Base-by-base conservation (phyloP, 2,888 invertebrate species). In the Protonemura montana region DNA sequence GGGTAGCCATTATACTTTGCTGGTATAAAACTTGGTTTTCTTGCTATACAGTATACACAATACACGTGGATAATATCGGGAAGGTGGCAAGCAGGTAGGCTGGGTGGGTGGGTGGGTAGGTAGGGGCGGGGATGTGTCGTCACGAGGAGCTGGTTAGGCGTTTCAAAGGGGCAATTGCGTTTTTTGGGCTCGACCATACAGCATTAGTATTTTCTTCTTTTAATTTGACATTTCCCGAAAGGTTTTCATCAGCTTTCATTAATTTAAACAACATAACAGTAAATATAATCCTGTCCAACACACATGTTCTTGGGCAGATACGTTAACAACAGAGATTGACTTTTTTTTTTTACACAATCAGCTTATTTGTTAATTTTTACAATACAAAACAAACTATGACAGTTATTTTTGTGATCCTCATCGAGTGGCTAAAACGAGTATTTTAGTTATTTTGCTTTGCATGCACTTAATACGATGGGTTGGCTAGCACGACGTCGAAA, bases 11-110 rank as follows among this genome's bases (percentile, higher is more conserved):
- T 87, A 86, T 85, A 82, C 85, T 85, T 88, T 87, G 86, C 87
- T 87, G 85, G 88, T 88, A 88, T 87, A 88, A 88, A 88, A 88
- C 86, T 87, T 85, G 77, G 27, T 81, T 80, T 85, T 85, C 82
- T 87, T 86, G 87, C 87, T 88, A 86, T 87, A 87, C 86, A 87
- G 81, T 85, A 85, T 87, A 87, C 81, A 81, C 81, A 81, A 80
- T 85, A 85, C 81, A 81, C 80, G 85, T 35, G 88, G 86, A 76
- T 85, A 59, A 1, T 59, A 59, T 59, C 59, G 21, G 59, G 59
- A 59, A 1, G 59, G n/a, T n/a, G 35, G 35, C 10, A 10, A 10
- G 35, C 35, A 35, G 35, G 35, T 35, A 6, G 35, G 35, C 10
- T 35, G 35, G 35, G 3, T 35, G 35, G 35, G 3, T 35, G 35